Evolutionary conservation across 37 sponge, comb jelly and placozoan species (phyloP), one percentile per base, ranked within the genome.

Genomic region (Ephydatia muelleri): DNA sequence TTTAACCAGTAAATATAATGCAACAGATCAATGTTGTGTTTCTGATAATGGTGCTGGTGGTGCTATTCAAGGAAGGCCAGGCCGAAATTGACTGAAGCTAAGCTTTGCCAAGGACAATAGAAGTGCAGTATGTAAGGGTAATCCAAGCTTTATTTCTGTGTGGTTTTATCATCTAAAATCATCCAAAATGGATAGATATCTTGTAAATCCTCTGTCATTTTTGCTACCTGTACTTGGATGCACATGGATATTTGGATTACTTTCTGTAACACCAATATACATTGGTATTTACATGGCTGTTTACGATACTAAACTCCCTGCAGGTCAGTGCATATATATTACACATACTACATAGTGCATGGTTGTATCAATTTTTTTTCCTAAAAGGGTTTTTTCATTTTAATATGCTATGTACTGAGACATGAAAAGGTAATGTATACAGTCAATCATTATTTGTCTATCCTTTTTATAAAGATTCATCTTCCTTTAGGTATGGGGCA

Each of bases 301-400:
- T 88, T 73, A 76, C 76, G 16, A 67, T 88, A 11, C 47, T 88
- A 39, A 88, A 88, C 43, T 73, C 83, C 28, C 72, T 88, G 25
- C 88, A 88, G 49, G 88, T 83, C 25, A 72, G 37, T 26, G 25
- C 25, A 16, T 1, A 26, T 37, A 11, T 40, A 38, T 29, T 21
- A 28, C 27, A 25, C 11, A 12, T 27, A 36, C n/a, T 32, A 6
- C 31, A 6, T 43, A 5, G 35, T 32, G 25, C 12, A 76, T 16
- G 6, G 16, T 13, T 5, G 11, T 14, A 14, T 36, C 1, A 21
- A 35, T 36, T 29, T 1, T 29, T 36, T 4, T n/a, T 12, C 16
- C 57, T 8, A 33, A 33, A 35, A 76, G 77, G 77, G 77, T 13
- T 36, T 76, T 32, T 36, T 36, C 35, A 38, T 76, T 13, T 76